These are phyloP conservation scores for Mus caroli DNA, from an alignment of 2,797 vertebrate genomes.

Conservation along the genomic window DNA sequence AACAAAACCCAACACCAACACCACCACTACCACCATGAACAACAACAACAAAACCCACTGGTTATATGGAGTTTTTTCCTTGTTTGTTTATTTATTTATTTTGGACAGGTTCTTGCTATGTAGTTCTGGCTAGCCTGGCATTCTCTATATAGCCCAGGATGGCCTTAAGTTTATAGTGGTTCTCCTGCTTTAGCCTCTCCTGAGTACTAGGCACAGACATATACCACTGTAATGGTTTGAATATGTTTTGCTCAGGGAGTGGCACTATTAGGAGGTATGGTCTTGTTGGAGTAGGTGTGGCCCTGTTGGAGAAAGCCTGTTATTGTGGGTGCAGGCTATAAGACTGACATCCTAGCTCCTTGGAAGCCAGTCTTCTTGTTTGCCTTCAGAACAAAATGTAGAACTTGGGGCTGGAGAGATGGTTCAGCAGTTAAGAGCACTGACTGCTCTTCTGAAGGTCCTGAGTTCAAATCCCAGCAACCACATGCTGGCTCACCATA, in stretches of 20 bases:
- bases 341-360: background rate
- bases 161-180: background rate
- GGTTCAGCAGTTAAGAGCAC: too few species aligned
- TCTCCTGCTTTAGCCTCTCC: background rate
- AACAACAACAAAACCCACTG: background rate
- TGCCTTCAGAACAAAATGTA: background rate
- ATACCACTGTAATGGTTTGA: background rate
- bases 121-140: background rate
- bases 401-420: background rate
- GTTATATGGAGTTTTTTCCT: background rate
- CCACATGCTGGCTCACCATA: too few species aligned
- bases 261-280: background rate
- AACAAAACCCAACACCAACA: background rate
- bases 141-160: background rate
- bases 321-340: background rate
- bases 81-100: background rate
- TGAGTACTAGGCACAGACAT: background rate
- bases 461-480: too few species aligned
- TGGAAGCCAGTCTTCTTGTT: background rate
- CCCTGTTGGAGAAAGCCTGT: background rate
- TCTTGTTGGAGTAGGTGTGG: background rate
- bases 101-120: background rate
- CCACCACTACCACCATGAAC: background rate
- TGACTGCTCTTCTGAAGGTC: too few species aligned
- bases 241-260: background rate